These are phyloP conservation scores for Sternarchorhynchus goeldii DNA, from an alignment of 2,797 vertebrate genomes.

Conservation along the genomic window DNA sequence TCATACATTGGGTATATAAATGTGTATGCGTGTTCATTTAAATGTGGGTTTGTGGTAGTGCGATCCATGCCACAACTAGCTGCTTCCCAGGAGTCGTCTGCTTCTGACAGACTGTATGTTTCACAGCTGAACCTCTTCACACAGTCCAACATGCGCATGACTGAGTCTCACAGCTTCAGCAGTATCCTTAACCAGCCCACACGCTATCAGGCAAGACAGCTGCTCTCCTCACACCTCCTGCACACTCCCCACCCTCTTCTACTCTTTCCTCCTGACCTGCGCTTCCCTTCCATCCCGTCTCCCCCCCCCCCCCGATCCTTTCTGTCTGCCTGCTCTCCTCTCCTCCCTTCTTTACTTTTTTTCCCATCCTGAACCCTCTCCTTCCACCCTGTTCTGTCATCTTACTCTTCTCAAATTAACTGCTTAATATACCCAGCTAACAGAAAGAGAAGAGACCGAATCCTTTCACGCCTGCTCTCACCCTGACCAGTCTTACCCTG, in stretches of 20 bases:
- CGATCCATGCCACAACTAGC: not conserved
- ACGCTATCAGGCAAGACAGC: conserved; percentile 80
- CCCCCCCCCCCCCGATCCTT: too few species aligned
- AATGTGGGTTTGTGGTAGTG: not conserved
- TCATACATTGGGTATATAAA: not conserved
- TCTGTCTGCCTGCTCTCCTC: not conserved
- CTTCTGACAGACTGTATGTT: conserved; percentile 12
- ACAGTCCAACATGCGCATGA: conserved; percentile 83
- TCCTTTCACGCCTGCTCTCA: not conserved
- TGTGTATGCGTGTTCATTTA: conserved; percentile 12
- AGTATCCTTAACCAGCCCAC: conserved; percentile 86
- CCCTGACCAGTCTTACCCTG: too few species aligned
- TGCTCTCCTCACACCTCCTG: not conserved
- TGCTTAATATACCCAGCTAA: not conserved
- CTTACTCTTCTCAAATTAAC: not conserved
- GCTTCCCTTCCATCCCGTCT: not conserved
- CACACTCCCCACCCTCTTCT: not conserved
- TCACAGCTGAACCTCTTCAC: conserved; percentile 84
- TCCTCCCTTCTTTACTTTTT: not conserved
- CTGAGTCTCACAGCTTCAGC: conserved; percentile 86
- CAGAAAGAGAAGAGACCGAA: not conserved
- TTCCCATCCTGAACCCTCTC: not conserved
- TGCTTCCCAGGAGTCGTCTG: not conserved
- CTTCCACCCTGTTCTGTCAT: not conserved
- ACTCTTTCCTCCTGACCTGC: not conserved